Percentiles rank a stretch among this genome's conserved stretches.
These are phyloP conservation scores for Sericinus montela DNA, from an alignment of 2,888 invertebrate genomes.

Conservation along the genomic window DNA sequence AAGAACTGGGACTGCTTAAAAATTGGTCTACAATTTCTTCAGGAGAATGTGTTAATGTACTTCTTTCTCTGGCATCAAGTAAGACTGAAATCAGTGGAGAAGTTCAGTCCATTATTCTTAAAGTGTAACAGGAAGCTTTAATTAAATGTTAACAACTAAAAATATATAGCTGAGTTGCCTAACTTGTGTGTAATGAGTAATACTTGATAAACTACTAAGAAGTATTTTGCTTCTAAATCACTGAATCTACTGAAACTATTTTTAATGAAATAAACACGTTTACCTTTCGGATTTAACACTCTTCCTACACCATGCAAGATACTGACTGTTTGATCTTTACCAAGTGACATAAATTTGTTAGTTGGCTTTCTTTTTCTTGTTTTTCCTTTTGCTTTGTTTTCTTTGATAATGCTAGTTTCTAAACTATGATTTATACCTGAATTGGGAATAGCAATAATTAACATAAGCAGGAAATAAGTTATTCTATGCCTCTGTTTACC, in stretches of 20 bases:
- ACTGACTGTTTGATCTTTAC: slow-evolving; percentile 84
- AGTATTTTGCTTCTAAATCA: no score
- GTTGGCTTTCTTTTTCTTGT: slow-evolving; percentile 63
- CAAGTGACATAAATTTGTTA: slow-evolving; percentile 72
- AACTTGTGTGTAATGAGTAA: no score
- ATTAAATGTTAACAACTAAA: no score
- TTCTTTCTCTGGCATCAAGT: slow-evolving; percentile 16
- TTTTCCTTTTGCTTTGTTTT: slow-evolving; percentile 59
- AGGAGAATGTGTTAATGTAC: slow-evolving; percentile 71
- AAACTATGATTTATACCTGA: slow-evolving; percentile 52
- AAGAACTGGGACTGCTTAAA: slow-evolving; percentile 81
- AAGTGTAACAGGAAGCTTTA: no score
- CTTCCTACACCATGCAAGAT: slow-evolving; percentile 87
- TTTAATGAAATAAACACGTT: slow-evolving; percentile 17
- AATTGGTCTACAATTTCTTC: slow-evolving; percentile 84
- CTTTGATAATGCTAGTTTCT: slow-evolving; percentile 56
- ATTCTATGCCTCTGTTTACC: no score
- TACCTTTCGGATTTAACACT: slow-evolving; percentile 88
- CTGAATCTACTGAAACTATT: no score
- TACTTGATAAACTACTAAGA: no score
- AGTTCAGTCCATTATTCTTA: not conserved
- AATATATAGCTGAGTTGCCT: no score
- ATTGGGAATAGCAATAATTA: slow-evolving; percentile 8
- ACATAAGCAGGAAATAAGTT: no score
- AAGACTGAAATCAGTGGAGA: slow-evolving; percentile 5